These are phyloP conservation scores for Drosophila lowei DNA, from an alignment of 1,140 invertebrate species.

Conservation along the genomic window DNA sequence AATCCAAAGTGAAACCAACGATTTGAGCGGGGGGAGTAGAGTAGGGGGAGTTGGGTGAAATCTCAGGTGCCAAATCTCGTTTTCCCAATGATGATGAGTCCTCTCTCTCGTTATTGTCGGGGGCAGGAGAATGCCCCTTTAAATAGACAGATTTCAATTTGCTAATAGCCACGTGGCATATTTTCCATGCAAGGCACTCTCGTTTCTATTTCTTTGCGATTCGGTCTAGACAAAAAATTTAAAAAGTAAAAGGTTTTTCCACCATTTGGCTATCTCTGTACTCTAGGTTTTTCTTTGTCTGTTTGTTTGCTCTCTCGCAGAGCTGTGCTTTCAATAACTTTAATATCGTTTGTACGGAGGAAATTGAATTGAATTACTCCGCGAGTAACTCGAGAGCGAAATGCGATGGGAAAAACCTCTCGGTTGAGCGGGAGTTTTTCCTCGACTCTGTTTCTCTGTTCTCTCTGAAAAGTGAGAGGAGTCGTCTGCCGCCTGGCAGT, in stretches of 20 bases:
- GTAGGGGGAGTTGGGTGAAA: no score
- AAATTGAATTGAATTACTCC: slow-evolving; percentile 66
- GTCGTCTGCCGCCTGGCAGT: no score
- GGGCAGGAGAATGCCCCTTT: slow-evolving; percentile 1
- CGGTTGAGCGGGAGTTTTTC: not conserved
- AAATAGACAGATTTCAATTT: slow-evolving; percentile 66
- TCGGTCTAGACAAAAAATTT: slow-evolving; percentile 66
- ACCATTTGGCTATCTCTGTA: slow-evolving; percentile 34
- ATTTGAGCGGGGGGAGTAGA: slow-evolving; percentile 11
- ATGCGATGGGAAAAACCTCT: slow-evolving; percentile 6
- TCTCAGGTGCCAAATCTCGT: slow-evolving; percentile 1
- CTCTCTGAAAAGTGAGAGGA: no score
- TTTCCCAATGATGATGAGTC: slow-evolving; percentile 40
- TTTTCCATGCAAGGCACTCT: slow-evolving; percentile 51
- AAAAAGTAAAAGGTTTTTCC: slow-evolving; percentile 65
- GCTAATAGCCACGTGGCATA: slow-evolving; percentile 68
- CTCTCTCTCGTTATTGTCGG: slow-evolving; percentile 31
- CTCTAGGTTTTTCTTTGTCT: slow-evolving; percentile 34
- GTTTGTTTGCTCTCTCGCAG: slow-evolving; percentile 38
- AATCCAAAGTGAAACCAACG: slow-evolving; percentile 13
- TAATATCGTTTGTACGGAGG: slow-evolving; percentile 55
- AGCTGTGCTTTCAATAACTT: slow-evolving; percentile 64
- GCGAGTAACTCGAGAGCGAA: slow-evolving; percentile 45
- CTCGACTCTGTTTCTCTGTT: no score
- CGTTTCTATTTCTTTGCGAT: slow-evolving; percentile 14